phyloP scores from a whole-genome alignment of 2,113 vertebrate genomes.

The Rousettus leschenaultii region DNA sequence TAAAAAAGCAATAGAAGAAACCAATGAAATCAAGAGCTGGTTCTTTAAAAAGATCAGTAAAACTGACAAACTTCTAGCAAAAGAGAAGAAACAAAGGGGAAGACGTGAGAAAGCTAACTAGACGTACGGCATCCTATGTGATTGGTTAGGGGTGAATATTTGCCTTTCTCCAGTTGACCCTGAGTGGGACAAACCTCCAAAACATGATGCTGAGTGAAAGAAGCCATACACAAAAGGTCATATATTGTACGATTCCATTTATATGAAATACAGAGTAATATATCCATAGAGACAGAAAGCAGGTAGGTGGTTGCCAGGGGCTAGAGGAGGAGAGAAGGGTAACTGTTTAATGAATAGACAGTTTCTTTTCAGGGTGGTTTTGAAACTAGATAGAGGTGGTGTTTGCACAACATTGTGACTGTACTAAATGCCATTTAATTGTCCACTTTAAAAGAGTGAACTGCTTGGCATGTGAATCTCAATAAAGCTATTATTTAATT shows the following conservation, averaged over 20 bases:
- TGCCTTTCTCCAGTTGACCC: background rate
- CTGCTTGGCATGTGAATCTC: background rate
- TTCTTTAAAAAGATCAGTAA: background rate
- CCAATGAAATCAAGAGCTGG: background rate
- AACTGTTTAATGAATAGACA: background rate
- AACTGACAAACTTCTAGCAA: background rate
- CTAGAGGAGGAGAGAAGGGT: fast-evolving
- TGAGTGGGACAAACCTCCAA: background rate
- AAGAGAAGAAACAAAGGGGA: background rate
- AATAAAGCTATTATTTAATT: background rate
- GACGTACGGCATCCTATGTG: background rate
- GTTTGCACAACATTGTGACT: background rate
- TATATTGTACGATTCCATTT: background rate
- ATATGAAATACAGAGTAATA: background rate
- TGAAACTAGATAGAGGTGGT: background rate
- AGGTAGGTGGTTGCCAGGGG: background rate
- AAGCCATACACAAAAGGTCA: background rate
- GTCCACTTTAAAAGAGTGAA: background rate
- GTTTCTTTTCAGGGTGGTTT: background rate
- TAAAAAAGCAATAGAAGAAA: background rate
- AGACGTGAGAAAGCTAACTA: background rate
- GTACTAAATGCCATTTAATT: background rate
- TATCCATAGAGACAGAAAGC: background rate
- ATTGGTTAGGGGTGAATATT: background rate
- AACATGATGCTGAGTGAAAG: background rate